Percentiles rank a stretch among this genome's conserved stretches.
phyloP scores from a whole-genome alignment of 1,140 invertebrate genomes.

The Arion vulgaris region DNA sequence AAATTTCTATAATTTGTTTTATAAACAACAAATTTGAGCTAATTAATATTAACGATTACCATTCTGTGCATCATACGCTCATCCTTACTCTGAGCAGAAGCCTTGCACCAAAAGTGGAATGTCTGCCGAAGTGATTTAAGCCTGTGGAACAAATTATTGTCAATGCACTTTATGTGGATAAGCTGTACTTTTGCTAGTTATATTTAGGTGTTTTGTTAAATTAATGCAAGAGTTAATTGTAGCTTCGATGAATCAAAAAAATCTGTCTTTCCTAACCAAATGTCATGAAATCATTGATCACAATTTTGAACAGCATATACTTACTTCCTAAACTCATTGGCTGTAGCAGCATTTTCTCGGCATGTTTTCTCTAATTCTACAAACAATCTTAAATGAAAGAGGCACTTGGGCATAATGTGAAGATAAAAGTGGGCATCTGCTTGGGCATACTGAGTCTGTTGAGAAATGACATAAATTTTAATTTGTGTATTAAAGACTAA shows the following conservation, averaged over 20 bases:
- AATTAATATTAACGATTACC: too few relatives aligned
- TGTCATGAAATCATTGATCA: too few relatives aligned
- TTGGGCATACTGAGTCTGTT: conserved; percentile 55
- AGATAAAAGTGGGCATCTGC: conserved; percentile 63
- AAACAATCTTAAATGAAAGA: conserved; percentile 56
- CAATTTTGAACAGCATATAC: neutral
- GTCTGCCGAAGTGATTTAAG: neutral
- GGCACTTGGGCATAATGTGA: conserved; percentile 54
- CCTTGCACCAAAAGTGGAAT: conserved; percentile 4
- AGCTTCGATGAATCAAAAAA: too few relatives aligned
- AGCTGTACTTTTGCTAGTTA: neutral
- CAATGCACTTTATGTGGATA: neutral
- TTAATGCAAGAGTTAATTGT: neutral
- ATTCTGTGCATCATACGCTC: conserved; percentile 33
- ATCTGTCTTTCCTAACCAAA: too few relatives aligned
- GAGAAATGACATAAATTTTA: too few relatives aligned
- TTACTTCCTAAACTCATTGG: conserved; percentile 17
- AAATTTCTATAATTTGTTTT: too few relatives aligned
- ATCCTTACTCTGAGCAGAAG: conserved; percentile 5
- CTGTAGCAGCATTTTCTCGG: conserved; percentile 51
- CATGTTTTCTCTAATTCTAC: conserved; percentile 58
- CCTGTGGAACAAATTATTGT: neutral
- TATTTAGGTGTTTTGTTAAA: neutral
- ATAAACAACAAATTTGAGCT: too few relatives aligned
- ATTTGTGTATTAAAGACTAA: too few relatives aligned